These are phyloP conservation scores for Drosophila grimshawi DNA, from an alignment of 1,140 invertebrate genomes.

Conservation along the genomic window DNA sequence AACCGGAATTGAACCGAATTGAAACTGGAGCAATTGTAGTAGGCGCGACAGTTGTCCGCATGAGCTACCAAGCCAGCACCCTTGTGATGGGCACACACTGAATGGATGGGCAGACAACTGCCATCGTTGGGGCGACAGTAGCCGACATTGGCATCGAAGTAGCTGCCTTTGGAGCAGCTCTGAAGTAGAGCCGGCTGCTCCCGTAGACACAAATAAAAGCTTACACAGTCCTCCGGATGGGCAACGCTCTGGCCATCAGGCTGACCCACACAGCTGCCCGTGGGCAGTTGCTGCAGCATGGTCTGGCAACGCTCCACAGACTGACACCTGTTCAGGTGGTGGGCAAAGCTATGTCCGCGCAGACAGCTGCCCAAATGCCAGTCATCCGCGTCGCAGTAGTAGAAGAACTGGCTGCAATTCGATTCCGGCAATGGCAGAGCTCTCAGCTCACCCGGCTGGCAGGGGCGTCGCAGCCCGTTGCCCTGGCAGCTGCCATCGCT, in stretches of 20 bases:
- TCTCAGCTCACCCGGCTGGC: slow-evolving; percentile 42
- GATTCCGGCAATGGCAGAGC: slow-evolving; percentile 9
- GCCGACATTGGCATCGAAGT: slow-evolving; percentile 50
- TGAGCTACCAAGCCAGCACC: slow-evolving; percentile 51
- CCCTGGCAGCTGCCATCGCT: slow-evolving; percentile 63
- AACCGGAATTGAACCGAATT: not conserved
- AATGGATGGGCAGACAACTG: slow-evolving; percentile 44
- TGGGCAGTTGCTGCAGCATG: not conserved
- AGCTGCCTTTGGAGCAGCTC: slow-evolving; percentile 62
- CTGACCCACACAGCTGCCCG: slow-evolving; percentile 45
- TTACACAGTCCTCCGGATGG: slow-evolving; percentile 61
- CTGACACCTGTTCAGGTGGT: slow-evolving; percentile 33
- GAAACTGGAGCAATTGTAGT: slow-evolving; percentile 63
- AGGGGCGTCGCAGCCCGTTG: slow-evolving; percentile 60
- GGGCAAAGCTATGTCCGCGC: slow-evolving; percentile 52
- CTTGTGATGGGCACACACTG: slow-evolving; percentile 32
- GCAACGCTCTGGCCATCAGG: slow-evolving; percentile 59
- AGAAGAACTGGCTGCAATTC: slow-evolving; percentile 67
- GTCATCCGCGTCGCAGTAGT: slow-evolving; percentile 61
- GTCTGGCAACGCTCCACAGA: slow-evolving; percentile 34
- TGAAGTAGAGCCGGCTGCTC: slow-evolving; percentile 42
- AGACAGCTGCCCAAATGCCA: slow-evolving; percentile 67
- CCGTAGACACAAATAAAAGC: slow-evolving; percentile 66
- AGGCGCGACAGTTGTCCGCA: slow-evolving; percentile 60
- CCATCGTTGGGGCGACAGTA: slow-evolving; percentile 78